Evolutionary conservation across 1,140 invertebrate genomes (phyloP), one percentile per base, ranked within the genome.

Genomic region (Drosophila kurseongensis): DNA sequence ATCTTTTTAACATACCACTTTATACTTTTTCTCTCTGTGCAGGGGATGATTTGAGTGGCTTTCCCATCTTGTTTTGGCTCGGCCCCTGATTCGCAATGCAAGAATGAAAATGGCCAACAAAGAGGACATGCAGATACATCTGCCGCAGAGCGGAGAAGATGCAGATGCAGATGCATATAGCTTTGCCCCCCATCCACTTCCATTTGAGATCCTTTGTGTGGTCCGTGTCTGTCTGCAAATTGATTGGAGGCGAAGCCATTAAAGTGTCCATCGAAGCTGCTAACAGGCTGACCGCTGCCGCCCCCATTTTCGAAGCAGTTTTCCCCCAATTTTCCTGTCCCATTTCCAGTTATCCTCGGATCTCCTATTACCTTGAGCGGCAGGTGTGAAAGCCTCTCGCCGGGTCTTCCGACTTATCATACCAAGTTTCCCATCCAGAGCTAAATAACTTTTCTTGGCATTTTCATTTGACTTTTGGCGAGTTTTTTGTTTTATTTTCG

Each of bases 391-490:
- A 56, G 51, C 38, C 55, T 32, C 48, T 52, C 35, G 41, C 9
- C 23, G 50, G 80, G 69, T 83, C 79, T 82, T 82, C 79, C 36
- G 47, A 32, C 57, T 44, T 52, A 61, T 32, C 42, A 35, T 45
- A 32, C 40, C 56, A 77, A 76, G 74, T 76, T 76, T 47, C 5
- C 41, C 36, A 27, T 41, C 44, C 10, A 38, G 42, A 62, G 40
- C 36, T 27, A 60, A 52, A 55, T 36, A 36, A 47, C 18, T 32
- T 54, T n/a, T 44, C 35, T 57, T 63, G n/a, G 1, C 5, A 18
- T 63, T 68, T 85, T 78, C 44, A 5, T 67, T 71, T 75, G 60
- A 79, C 51, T 88, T 86, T 79, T 68, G 59, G 55, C 48, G 61
- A 71, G 47, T 67, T 75, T 61, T 78, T 54, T 32, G 44, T 73